These are phyloP conservation scores for Oxyruncus cristatus DNA, from an alignment of 2,113 vertebrate genomes.

Conservation along the genomic window DNA sequence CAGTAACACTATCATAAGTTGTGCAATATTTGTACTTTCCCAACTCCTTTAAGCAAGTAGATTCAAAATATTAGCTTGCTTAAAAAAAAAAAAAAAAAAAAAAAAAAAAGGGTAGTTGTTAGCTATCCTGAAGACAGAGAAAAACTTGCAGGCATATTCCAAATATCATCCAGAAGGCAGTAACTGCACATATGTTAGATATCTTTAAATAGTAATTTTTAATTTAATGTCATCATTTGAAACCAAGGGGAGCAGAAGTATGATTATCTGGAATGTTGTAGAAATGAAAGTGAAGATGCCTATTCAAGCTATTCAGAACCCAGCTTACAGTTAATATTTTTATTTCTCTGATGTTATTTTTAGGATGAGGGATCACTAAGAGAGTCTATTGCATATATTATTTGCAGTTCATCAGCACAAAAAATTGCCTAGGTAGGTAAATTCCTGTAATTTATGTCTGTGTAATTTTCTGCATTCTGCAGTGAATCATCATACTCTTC, in stretches of 20 bases:
- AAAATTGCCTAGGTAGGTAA: not conserved
- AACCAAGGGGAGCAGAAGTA: not conserved
- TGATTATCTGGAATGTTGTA: not conserved
- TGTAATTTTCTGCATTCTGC: not conserved
- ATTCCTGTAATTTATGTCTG: not conserved
- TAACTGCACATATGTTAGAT: not conserved
- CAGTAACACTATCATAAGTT: not conserved
- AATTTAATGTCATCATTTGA: not conserved
- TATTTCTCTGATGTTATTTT: not conserved
- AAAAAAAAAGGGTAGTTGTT: not conserved
- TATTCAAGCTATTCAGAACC: not conserved
- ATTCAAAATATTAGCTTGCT: not conserved
- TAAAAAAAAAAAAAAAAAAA: not conserved
- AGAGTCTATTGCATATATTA: not conserved
- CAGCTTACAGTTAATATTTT: not conserved
- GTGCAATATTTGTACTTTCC: slow-evolving; percentile 43
- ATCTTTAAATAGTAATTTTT: not conserved
- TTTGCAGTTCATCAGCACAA: not conserved
- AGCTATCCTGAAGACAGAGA: not conserved
- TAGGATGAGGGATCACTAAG: not conserved
- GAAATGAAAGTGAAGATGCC: not conserved
- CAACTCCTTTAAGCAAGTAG: not conserved
- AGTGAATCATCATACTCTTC: not conserved
- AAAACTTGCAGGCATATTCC: not conserved
- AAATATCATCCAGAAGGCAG: not conserved